A percentile compares a stretch with the other conserved stretches of the same genome.
Conservation (phyloP, 2,888 invertebrate genomes). For the Lasioglossum lativentre region DNA sequence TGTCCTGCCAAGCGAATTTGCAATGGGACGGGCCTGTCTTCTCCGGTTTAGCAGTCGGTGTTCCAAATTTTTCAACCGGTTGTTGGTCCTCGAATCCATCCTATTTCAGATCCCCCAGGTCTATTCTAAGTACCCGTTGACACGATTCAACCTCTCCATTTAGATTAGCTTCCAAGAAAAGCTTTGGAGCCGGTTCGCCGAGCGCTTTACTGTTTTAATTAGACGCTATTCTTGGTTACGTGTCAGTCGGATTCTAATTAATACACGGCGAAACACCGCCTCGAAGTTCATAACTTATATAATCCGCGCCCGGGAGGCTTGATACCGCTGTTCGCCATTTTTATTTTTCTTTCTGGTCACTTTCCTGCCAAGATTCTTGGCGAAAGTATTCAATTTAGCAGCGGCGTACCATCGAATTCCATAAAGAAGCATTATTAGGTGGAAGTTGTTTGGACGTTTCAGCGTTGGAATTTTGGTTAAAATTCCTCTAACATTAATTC, state of each 20-base stretch:
- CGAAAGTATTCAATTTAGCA: not conserved
- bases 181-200: not conserved
- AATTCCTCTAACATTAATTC: no score
- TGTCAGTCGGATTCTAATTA: not conserved
- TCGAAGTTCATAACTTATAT: not conserved
- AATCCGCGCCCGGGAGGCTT: not conserved
- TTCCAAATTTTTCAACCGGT: not conserved
- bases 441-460: not conserved
- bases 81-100: not conserved
- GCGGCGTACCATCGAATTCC: not conserved
- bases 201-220: constrained; percentile 9
- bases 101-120: not conserved
- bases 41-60: not conserved
- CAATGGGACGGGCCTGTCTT: not conserved
- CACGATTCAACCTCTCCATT: not conserved
- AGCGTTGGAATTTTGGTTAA: no score
- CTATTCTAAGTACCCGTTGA: not conserved
- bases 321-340: not conserved
- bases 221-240: not conserved
- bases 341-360: not conserved
- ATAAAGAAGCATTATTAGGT: not conserved
- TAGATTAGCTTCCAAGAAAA: constrained; percentile 11
- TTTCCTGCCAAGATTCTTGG: not conserved
- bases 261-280: not conserved
- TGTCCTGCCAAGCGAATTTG: constrained; percentile 3